Base-by-base conservation (phyloP, 2,888 invertebrate species). In the Dyspetes luteomarginatus region DNA sequence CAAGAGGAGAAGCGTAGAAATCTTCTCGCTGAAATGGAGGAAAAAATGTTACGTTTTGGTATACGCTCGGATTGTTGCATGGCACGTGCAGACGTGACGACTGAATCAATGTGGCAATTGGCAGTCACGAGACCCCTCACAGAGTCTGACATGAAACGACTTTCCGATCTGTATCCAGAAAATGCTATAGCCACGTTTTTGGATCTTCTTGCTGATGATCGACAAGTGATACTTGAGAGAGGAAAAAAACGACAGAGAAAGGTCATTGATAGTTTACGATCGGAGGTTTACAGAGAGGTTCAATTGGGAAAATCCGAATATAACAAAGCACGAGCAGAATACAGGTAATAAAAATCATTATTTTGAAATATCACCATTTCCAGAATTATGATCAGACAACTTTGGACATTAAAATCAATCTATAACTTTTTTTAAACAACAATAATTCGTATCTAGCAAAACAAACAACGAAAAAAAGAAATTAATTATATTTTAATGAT, bases 81-180 rank as follows among this genome's bases (percentile, higher is more conserved):
- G 65, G 82, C 79, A 48, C 71, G 56, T 17, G 52, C 74, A 7
- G 82, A 85, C 19, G 82, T 76, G 43, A 78, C 82, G 17, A 78
- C 85, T 4, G 83, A 86, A 45, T 83, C 82, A 1, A 85, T 86
- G 85, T 86, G 86, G 86, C 78, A 85, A 82, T 82, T 86, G 71
- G 83, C 85, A 3, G 83, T 85, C 1, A 86, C 85, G 30, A 79
- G 78, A 65, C 85, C 86, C 5, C 78, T 85, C 19, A 60, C 64
- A 3, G 83, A 85, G 15, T 15, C 36, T 5, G 83, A 81, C 22
- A 71, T 85, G 62, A 64, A 58, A n/a, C 82, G 30, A 76, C 58
- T 86, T 19, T 77, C 77, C 19, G 45, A 79, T 12, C 28, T 64
- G 15, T 86, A 86, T 83, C 85, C 86, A 5, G 76, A 82, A 60